Conservation (phyloP, 2,888 invertebrate genomes). For the Xylocampa areola region DNA sequence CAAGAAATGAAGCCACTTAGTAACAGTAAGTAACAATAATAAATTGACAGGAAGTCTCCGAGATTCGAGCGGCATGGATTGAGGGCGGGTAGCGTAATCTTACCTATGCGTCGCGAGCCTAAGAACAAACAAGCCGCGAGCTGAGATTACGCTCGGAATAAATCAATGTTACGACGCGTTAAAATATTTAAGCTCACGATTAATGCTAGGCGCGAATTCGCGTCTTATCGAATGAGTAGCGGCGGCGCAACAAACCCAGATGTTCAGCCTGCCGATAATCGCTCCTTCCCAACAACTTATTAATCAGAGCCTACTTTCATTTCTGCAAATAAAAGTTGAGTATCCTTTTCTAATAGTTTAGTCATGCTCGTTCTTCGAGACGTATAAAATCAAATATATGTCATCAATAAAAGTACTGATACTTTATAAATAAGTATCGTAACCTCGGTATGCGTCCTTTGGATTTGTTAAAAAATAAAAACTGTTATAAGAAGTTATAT, state of each 20-base stretch:
- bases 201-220: constrained; percentile 82
- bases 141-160: constrained; percentile 87
- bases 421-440: too few species aligned
- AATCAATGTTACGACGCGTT: constrained; percentile 90
- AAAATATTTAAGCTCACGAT: constrained; percentile 89
- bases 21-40: constrained; percentile 70
- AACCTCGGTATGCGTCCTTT: too few species aligned
- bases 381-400: neutral
- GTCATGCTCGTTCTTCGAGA: neutral
- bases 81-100: constrained; percentile 81
- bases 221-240: constrained; percentile 78
- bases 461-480: too few species aligned
- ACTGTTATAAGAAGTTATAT: too few species aligned
- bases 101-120: constrained; percentile 86
- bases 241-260: constrained; percentile 67
- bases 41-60: constrained; percentile 68
- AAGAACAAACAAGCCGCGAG: constrained; percentile 88
- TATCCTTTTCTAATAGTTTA: neutral
- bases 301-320: constrained; percentile 12
- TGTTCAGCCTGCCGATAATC: constrained; percentile 68
- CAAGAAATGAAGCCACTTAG: constrained; percentile 69
- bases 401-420: neutral
- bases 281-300: constrained; percentile 51
- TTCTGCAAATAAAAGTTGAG: neutral
- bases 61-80: constrained; percentile 68